Conservation (phyloP, 2,888 invertebrate genomes). For the Philhelius pedissequus region DNA sequence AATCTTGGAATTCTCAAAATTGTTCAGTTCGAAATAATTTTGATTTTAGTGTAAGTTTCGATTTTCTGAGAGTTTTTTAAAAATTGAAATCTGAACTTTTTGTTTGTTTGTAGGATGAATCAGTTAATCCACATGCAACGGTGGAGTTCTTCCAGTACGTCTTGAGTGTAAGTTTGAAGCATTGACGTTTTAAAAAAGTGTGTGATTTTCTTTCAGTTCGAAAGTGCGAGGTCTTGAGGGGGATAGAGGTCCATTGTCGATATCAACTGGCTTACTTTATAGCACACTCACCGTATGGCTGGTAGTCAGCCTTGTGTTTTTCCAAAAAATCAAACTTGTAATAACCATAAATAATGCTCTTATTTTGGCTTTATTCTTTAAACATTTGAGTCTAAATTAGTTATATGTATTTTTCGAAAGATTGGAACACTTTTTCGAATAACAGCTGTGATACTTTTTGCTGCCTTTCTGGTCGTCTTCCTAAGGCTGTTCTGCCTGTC, state of each 20-base stretch:
- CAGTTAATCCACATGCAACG: conserved; percentile 73
- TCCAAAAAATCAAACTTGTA: conserved; percentile 74
- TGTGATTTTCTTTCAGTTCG: conserved; percentile 69
- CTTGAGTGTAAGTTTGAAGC: not conserved
- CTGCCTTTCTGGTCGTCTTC: conserved; percentile 73
- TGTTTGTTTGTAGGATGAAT: conserved; percentile 65
- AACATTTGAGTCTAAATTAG: conserved; percentile 25
- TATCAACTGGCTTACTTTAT: conserved; percentile 73
- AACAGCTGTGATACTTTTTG: conserved; percentile 73
- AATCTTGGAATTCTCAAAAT: conserved; percentile 87
- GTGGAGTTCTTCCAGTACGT: conserved; percentile 76
- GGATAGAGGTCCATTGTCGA: conserved; percentile 66
- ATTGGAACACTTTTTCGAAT: conserved; percentile 76
- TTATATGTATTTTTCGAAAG: conserved; percentile 69
- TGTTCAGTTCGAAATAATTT: conserved; percentile 74
- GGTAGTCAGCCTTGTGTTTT: conserved; percentile 71
- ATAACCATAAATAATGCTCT: conserved; percentile 50
- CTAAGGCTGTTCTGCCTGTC: conserved; percentile 72
- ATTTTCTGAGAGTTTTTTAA: not conserved
- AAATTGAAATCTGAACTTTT: not conserved
- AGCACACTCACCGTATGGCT: conserved; percentile 73
- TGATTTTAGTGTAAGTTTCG: conserved; percentile 70
- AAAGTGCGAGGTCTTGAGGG: conserved; percentile 72
- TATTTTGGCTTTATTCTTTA: conserved; percentile 2
- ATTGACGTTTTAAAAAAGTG: not conserved